Evolutionary conservation across 2,113 vertebrate species (phyloP), one percentile per base, ranked within the genome.

Genomic region (Mus pahari): DNA sequence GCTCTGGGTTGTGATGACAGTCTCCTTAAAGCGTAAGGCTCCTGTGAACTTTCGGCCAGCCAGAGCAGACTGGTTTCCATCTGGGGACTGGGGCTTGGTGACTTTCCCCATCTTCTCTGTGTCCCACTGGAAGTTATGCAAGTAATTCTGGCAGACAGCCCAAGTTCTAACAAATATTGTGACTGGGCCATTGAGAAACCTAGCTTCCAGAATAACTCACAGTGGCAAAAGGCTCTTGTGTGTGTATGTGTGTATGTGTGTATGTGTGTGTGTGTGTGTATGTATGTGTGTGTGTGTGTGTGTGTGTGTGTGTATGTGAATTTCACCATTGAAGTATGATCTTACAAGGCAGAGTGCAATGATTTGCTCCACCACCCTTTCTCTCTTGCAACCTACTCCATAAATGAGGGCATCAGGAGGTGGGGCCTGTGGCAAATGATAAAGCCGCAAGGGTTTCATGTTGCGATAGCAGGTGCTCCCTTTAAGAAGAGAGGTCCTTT

Each of bases 1-100:
- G 16, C 19, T 60, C 22, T 48, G 17, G 45, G 31, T 11, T 3
- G 16, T 48, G 26, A 28, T 7, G 26, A 39, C 42, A 62, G 36
- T 42, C n/a, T 84, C 4, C 36, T 70, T 77, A 12, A 26, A 50
- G 8, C 12, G 48, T 7, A 5, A 58, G 26, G 16, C 39, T 73
- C 11, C 6, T 5, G 0, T 5, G 60, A 28, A 58, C 16, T 0
- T 45, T 19, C 12, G 50, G 22, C 19, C 3, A 42, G 26, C 13
- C 58, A 48, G 36, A 31, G 20, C 12, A 36, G 58, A 9, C n/a
- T 10, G 0, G 7, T 33, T 74, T 36, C 50, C 24, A 58, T 14
- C 16, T 24, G 7, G n/a, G 11, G 71, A 77, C 19, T 0, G 0
- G 24, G 31, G 12, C 48, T 31, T 36, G n/a, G 20, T 68, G 10